Percentiles rank a stretch among this genome's conserved stretches.
phyloP scores from a whole-genome alignment of 2,113 vertebrate species.

The Nycticorax nycticorax region DNA sequence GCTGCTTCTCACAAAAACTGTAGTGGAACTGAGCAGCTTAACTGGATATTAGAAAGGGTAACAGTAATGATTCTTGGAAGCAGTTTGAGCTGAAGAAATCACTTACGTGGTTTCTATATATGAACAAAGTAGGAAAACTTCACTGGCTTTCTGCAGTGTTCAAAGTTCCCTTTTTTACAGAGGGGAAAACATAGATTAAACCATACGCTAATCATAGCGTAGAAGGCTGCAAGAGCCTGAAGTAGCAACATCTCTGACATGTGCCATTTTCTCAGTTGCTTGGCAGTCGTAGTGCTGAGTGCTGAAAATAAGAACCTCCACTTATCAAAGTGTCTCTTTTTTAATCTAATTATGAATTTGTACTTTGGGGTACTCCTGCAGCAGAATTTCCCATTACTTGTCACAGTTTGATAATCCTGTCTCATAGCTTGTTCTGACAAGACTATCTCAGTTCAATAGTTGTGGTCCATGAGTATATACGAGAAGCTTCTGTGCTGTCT shows the following conservation, averaged over 20 bases:
- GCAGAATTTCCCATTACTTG: neutral
- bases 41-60: neutral
- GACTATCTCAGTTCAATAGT: neutral
- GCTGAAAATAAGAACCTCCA: neutral
- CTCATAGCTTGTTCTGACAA: neutral
- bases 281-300: neutral
- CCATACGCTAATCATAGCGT: neutral
- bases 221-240: neutral
- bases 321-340: neutral
- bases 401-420: neutral
- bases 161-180: neutral
- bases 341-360: neutral
- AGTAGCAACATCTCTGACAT: neutral
- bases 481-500: neutral
- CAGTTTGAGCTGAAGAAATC: neutral
- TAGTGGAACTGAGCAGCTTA: neutral
- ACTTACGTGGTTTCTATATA: neutral
- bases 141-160: neutral
- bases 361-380: neutral
- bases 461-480: neutral
- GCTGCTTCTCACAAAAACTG: neutral
- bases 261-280: neutral
- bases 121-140: neutral
- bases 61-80: neutral
- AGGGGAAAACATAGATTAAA: neutral